phyloP scores from a whole-genome alignment of 2,797 vertebrate genomes.

The Coracias cyanogaster region DNA sequence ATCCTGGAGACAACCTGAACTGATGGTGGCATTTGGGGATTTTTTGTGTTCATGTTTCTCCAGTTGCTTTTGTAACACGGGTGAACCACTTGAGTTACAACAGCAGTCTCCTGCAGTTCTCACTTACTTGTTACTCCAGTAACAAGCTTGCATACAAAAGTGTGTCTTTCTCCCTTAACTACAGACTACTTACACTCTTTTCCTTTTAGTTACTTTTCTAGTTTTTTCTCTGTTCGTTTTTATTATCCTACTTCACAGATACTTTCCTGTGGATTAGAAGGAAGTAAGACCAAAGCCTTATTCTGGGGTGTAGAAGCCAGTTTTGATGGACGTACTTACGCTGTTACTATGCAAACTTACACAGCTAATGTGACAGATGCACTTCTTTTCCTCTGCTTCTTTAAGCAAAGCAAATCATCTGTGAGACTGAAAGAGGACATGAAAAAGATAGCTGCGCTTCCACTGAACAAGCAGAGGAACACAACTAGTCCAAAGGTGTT shows the following conservation, averaged over 20 bases:
- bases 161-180: neutral
- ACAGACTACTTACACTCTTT: neutral
- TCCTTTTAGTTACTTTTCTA: neutral
- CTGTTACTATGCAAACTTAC: constrained; percentile 19
- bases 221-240: neutral
- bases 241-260: neutral
- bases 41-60: neutral
- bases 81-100: neutral
- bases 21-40: neutral
- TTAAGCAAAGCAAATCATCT: constrained; percentile 89
- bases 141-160: neutral
- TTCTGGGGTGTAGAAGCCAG: neutral
- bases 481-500: constrained; percentile 75
- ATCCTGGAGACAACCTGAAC: neutral
- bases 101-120: neutral
- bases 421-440: constrained; percentile 91
- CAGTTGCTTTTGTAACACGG: neutral
- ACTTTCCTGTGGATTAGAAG: neutral
- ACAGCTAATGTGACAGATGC: constrained; percentile 73
- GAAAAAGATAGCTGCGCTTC: constrained; percentile 87
- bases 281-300: neutral
- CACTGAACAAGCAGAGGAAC: constrained; percentile 77
- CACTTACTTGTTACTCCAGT: constrained; percentile 20
- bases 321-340: neutral
- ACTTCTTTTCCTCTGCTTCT: constrained; percentile 71